phyloP scores from a whole-genome alignment of 2,888 invertebrate genomes.

The Chirona hameri region DNA sequence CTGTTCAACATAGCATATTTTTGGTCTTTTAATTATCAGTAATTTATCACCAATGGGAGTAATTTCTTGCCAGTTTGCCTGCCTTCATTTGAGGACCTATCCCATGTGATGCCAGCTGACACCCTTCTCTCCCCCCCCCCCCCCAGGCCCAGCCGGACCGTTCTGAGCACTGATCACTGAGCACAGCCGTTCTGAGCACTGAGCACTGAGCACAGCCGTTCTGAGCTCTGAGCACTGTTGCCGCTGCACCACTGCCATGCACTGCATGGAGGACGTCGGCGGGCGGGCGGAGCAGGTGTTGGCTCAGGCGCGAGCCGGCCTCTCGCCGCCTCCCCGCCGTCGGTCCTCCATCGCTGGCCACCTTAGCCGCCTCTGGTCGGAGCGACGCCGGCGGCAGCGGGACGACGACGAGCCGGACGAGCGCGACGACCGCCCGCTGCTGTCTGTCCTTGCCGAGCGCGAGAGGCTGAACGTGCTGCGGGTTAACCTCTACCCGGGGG shows the following conservation, averaged over 20 bases:
- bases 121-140: too few relatives aligned
- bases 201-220: too few relatives aligned
- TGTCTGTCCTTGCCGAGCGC: slow-evolving; percentile 77
- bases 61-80: too few relatives aligned
- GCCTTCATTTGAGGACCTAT: too few relatives aligned
- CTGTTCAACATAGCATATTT: too few relatives aligned
- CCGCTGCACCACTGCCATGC: neutral
- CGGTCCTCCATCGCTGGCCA: neutral
- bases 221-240: too few relatives aligned
- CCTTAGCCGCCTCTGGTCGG: neutral
- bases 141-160: too few relatives aligned
- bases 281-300: neutral
- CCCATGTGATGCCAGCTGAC: neutral
- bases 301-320: neutral
- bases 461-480: slow-evolving; percentile 85
- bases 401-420: neutral
- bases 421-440: slow-evolving; percentile 50
- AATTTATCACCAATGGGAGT: too few relatives aligned
- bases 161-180: too few relatives aligned
- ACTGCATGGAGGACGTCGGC: slow-evolving; percentile 3
- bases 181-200: too few relatives aligned
- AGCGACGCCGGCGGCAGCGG: neutral
- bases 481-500: slow-evolving; percentile 84
- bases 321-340: neutral
- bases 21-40: too few relatives aligned